Evolutionary conservation across 37 sponge, comb jelly and placozoan species (phyloP).

Genomic region (Beroe forskalii): DNA sequence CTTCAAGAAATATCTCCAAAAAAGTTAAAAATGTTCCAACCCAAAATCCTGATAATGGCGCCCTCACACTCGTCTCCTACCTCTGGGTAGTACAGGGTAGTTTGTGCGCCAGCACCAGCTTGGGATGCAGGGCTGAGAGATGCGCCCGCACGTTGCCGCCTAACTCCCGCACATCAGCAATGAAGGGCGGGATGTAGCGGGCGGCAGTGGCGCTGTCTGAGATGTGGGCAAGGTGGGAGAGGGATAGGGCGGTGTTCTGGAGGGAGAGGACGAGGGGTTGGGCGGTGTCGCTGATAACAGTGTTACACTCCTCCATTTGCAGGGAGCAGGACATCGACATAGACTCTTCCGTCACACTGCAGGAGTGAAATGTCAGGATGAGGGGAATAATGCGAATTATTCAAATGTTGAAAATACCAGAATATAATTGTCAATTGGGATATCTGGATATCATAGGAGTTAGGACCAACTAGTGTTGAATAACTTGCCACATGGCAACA

Average conservation of each 20-base stretch:
- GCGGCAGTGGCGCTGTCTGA: background rate
- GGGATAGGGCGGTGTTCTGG: constrained; percentile 34
- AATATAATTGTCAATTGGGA: no score
- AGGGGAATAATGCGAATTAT: no score
- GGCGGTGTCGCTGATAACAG: background rate
- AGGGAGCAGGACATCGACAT: constrained; percentile 62
- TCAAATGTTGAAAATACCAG: no score
- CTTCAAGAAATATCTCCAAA: no score
- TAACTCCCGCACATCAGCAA: background rate
- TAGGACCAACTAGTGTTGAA: no score
- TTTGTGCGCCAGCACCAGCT: constrained; percentile 51
- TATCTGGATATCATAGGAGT: no score
- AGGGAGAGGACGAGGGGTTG: constrained; percentile 40
- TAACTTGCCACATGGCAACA: no score
- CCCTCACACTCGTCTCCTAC: no score
- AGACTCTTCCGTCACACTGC: constrained; percentile 48
- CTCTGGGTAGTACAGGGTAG: constrained; percentile 35
- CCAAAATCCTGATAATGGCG: no score
- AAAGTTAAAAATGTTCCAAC: no score
- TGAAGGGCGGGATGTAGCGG: constrained; percentile 15
- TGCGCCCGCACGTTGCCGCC: background rate
- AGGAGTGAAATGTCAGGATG: no score
- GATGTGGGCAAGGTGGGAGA: background rate
- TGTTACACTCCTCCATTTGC: constrained; percentile 64
- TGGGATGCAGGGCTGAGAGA: constrained; percentile 19